Evolutionary conservation across 1,140 invertebrate genomes (phyloP), one percentile per base, ranked within the genome.

Genomic region (Phthorimaea operculella): DNA sequence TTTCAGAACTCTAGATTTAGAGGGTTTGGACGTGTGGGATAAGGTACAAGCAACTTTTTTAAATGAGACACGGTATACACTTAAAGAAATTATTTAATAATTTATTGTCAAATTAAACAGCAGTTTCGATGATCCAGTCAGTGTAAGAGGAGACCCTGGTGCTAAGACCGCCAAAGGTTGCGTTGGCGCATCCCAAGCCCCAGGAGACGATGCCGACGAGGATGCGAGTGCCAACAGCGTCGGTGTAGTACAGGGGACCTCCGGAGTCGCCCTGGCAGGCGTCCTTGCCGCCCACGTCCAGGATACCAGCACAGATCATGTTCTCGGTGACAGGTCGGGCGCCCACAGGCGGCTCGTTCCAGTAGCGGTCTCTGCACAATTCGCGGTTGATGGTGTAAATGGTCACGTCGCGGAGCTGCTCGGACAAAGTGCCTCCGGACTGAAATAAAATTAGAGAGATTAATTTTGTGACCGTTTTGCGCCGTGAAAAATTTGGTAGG

Each of bases 241-340:
- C 44, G 0, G 45, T 53, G 14, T 57, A 71, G 56, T 72, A 78
- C 39, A 92, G 71, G 1, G 91, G 91, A 10, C 91, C 90, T 1
- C 91, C 91, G 52, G 89, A 90, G 65, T 92, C 91, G 4, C 90
- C 91, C 70, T 89, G 90, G 65, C 92, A 93, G 5, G 91, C 90
- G 65, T 90, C 71, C 8, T 55, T 52, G 4, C 72, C 68, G 14
- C 66, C 74, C 8, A 72, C 52, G 45, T 68, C 64, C 11, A 68
- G 52, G 17, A 70, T 21, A 57, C 69, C 70, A 60, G 73, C 66
- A 51, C 73, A 76, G 52, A 76, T 71, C 75, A 78, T 78, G 57
- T 76, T 76, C 0, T 56, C 42, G 5, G 73, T 78, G 11, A 78
- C 64, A 1, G 42, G 45, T 10, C 21, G 15, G 0, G 17, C 14